Evolutionary conservation across 2,113 vertebrate species (phyloP), one percentile per base, ranked within the genome.

Genomic region (Catharus bicknelli): DNA sequence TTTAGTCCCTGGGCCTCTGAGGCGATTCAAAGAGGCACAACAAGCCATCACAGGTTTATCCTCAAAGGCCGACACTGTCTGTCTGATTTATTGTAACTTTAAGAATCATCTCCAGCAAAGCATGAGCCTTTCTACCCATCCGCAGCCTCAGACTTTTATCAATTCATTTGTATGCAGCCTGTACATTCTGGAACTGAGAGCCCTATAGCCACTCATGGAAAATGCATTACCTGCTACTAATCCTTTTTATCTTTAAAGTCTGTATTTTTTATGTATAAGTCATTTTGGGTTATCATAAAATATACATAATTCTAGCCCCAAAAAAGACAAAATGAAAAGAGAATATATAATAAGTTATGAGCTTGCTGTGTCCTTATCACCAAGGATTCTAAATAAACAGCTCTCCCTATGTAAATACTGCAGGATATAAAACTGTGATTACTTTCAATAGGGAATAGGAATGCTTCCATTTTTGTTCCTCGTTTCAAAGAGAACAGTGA

Each of bases 11-110:
- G 96, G 98, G 98, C 98, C 98, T 98, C 98, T 96, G 97, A 98
- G 98, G 98, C 97, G 97, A 98, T 98, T 98, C 98, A 97, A 97
- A 98, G 97, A 98, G 97, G 97, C 98, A 97, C 98, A 98, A 98
- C 98, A 98, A 98, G 98, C 97, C 98, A 98, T 98, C 98, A 97
- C 98, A 98, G 98, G 98, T 98, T 98, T 98, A 98, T 98, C 97
- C 98, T 98, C 98, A 98, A 98, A 98, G 98, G 98, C 98, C 96
- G 94, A 98, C 98, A 98, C 97, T 98, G 98, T 98, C 98, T 98
- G 97, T 98, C 98, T 98, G 98, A 98, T 98, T 98, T 98, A 98
- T 98, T 98, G 98, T 98, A 98, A 98, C 98, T 98, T 98, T 97
- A 98, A 98, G 98, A 98, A 98, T 98, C 98, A 98, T 98, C 97